These are phyloP conservation scores for Pogonocichla stellata DNA, from an alignment of 2,113 vertebrate species.

Conservation along the genomic window DNA sequence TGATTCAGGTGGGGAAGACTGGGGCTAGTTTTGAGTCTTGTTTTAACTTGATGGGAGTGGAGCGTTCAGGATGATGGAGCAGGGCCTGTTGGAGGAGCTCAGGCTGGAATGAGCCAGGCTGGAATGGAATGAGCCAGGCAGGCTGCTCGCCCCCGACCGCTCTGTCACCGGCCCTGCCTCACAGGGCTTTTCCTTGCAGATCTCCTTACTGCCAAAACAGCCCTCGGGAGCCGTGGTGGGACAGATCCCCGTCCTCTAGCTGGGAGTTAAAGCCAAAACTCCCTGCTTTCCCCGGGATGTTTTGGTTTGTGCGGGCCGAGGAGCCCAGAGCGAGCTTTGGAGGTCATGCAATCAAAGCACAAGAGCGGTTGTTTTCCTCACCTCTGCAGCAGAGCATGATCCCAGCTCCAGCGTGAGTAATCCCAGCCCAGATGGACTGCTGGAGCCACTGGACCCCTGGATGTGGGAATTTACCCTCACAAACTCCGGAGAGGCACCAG, in stretches of 20 bases:
- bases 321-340: constrained; percentile 28
- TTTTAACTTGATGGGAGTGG: background rate
- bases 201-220: constrained; percentile 16
- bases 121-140: too few species aligned
- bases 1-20: constrained; percentile 11
- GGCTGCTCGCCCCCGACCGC: background rate
- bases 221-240: background rate
- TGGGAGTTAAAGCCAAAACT: background rate
- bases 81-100: background rate
- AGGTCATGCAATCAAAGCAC: constrained; percentile 36
- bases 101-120: background rate
- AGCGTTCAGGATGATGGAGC: background rate
- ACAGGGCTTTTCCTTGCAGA: constrained; percentile 3
- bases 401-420: background rate
- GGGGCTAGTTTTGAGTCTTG: constrained; percentile 4
- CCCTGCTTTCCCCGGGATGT: background rate
- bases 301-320: constrained; percentile 1
- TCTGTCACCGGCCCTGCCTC: background rate
- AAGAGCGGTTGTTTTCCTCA: constrained; percentile 36
- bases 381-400: constrained; percentile 14
- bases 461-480: constrained; percentile 63
- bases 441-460: constrained; percentile 62
- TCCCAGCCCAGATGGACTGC: constrained; percentile 33
- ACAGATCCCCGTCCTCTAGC: background rate
- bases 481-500: constrained; percentile 52